These are phyloP conservation scores for Sminthopsis crassicaudata DNA, from an alignment of 2,113 vertebrate species.

Conservation along the genomic window DNA sequence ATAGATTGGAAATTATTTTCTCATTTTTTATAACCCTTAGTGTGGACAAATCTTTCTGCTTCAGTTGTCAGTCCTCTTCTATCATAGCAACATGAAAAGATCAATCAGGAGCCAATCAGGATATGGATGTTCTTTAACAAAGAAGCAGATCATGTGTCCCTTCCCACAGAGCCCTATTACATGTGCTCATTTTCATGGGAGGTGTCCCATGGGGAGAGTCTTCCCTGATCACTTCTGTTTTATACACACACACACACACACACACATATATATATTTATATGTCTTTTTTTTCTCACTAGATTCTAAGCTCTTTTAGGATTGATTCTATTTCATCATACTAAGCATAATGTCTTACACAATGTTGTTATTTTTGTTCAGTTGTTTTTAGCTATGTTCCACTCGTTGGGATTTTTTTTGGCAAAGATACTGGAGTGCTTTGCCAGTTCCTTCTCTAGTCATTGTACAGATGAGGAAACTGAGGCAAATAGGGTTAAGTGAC, in stretches of 20 bases:
- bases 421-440: neutral
- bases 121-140: neutral
- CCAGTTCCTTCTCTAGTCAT: neutral
- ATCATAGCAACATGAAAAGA: neutral
- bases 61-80: neutral
- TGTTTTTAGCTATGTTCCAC: neutral
- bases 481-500: neutral
- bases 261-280: too few relatives aligned
- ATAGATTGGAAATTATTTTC: neutral
- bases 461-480: neutral
- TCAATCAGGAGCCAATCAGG: neutral
- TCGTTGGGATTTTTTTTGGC: neutral
- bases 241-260: too few relatives aligned
- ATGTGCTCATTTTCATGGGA: neutral
- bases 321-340: neutral
- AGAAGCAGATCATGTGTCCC: neutral
- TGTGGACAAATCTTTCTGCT: neutral
- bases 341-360: neutral
- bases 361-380: neutral
- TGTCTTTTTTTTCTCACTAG: neutral
- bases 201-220: neutral
- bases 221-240: neutral
- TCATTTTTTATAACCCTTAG: neutral
- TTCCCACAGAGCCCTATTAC: neutral
- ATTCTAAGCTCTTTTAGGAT: too few relatives aligned